Base-by-base conservation (phyloP, 2,797 vertebrate species). In the Cuniculus paca region DNA sequence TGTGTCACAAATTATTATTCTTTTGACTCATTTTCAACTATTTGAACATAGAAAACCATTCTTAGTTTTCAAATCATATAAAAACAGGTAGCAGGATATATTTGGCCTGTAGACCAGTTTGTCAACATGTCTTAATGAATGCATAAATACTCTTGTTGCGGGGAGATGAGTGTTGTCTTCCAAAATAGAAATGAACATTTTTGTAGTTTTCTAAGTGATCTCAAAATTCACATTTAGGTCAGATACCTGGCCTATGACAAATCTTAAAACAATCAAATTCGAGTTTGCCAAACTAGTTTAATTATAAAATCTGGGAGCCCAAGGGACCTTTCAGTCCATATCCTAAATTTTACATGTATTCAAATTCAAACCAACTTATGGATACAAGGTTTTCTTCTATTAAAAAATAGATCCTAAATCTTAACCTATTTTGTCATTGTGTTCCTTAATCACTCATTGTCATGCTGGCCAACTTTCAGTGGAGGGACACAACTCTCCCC, bases 151-250 rank as follows among this genome's bases (percentile, higher is more conserved):
- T 74, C 82, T 61, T 74, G 54, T 19, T 6, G 24, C 85, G 79
- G 61, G 56, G 92, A 91, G 4, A 0, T 48, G 16, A 10, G n/a
- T 0, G 2, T 0, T 12, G 86, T 72, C 77, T 92, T 82, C 83
- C 19, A 54, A 61, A 88, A 93, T 54, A 56, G 31, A 70, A 75
- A 80, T 48, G 65, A 91, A 36, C 58, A 28, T 75, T 48, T 87
- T 80, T 56, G 28, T 95, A 36, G 54, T 91, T 28, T 70, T 92
- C 19, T 88, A 92, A 48, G 91, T 3, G 0, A 88, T 94, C 96
- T 97, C 94, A 97, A 90, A 97, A 97, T 93, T 2, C 0, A 0
- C 17, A 7, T 39, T 68, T 13, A 42, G 58, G n/a, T 54, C 50
- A 14, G 65, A 60, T 56, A 52, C 50, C 60, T 74, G 42, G 84